phyloP scores from a whole-genome alignment of 2,797 vertebrate species.

The Staurois parvus region DNA sequence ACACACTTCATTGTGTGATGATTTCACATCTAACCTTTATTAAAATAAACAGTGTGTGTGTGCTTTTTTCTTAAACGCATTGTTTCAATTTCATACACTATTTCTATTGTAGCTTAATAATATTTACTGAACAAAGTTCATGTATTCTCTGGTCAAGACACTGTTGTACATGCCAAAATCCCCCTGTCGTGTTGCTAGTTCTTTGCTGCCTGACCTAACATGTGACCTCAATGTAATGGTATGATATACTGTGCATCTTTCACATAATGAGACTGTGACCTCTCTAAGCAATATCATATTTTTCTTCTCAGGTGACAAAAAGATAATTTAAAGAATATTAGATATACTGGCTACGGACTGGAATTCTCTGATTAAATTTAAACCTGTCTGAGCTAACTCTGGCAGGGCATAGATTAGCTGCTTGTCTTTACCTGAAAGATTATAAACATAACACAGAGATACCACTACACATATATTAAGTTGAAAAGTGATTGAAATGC shows the following conservation, averaged over 20 bases:
- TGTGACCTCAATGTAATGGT: constrained; percentile 40
- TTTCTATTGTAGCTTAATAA: constrained; percentile 11
- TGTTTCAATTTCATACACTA: constrained; percentile 27
- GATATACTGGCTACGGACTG: not conserved
- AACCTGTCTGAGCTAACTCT: not conserved
- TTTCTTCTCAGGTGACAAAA: constrained; percentile 25
- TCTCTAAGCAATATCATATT: constrained; percentile 36
- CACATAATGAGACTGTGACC: constrained; percentile 34
- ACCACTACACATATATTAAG: too few species aligned
- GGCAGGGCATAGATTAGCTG: too few species aligned
- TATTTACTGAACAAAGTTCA: constrained; percentile 48
- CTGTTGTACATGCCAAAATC: constrained; percentile 29
- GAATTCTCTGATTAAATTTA: constrained; percentile 9
- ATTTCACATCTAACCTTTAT: constrained; percentile 7
- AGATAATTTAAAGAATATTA: constrained; percentile 17
- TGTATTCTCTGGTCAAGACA: constrained; percentile 29
- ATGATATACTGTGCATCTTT: constrained; percentile 28
- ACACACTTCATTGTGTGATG: not conserved
- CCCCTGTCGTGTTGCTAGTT: constrained; percentile 32
- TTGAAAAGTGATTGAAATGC: too few species aligned
- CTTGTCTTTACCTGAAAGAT: too few species aligned
- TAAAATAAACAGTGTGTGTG: not conserved
- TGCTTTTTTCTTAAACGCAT: constrained; percentile 21
- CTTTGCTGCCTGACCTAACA: constrained; percentile 32
- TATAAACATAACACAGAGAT: too few species aligned